Evolutionary conservation across 2,888 invertebrate species (phyloP), one percentile per base, ranked within the genome.

Genomic region (Harpalus rufipes): DNA sequence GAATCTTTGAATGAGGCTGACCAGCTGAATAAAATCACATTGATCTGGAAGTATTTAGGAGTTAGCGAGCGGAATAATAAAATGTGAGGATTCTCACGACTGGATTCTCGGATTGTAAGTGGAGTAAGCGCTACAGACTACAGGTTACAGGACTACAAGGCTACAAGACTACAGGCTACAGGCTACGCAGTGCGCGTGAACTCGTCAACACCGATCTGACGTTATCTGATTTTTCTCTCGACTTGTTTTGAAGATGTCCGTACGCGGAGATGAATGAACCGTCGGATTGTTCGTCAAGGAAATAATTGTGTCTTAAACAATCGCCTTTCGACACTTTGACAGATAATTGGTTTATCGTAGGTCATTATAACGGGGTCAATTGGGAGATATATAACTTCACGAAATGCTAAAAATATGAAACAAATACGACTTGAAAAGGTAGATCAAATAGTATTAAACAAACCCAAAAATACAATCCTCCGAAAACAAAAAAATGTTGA

Each of bases 191-290:
- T 63, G 63, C 25, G 63, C 63, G 63, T 21, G 63, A 63, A 63
- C 63, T 63, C 63, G 63, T 63, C 63, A 63, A 21, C 63, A 25
- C 63, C 14, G 74, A 74, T 74, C 56, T 12, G 61, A 81, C 41
- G 80, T 81, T 39, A 81, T 81, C 32, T 63, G 80, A 81, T 81
- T 63, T 63, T 81, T 81, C 79, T 79, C n/a, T 79, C 59, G 32
- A 18, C 58, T 79, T 63, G 63, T 63, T 81, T 81, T 81, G 63
- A 81, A 81, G 63, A 63, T 63, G 25, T 63, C 25, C 63, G 63
- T 63, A 12, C 25, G 18, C 18, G 5, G 21, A 63, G 63, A 16
- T 16, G 59, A 59, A 59, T 59, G 59, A 59, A 59, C 16, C 18
- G 18, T 59, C 18, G 59, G 18, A 59, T 51, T 51, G 44, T 51